These are phyloP conservation scores for Gallinago media DNA, from an alignment of 2,113 vertebrate genomes.

Conservation along the genomic window DNA sequence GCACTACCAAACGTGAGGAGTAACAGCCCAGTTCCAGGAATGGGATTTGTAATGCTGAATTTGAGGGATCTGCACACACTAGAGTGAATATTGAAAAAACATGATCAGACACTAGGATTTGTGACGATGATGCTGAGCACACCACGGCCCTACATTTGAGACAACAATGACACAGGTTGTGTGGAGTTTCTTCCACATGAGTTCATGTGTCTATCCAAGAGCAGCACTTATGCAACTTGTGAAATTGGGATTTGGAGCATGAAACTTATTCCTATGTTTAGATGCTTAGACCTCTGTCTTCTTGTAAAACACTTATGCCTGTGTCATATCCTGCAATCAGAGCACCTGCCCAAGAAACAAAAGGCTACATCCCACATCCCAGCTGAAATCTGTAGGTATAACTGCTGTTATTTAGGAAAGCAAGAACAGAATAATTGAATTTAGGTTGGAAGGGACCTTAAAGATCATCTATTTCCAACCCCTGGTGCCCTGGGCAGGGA, in stretches of 20 bases:
- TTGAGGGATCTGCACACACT: not conserved
- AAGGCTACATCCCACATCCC: not conserved
- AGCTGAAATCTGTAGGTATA: not conserved
- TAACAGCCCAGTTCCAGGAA: not conserved
- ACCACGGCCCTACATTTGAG: fast-evolving
- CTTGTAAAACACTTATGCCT: not conserved
- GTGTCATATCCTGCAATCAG: not conserved
- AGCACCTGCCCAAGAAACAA: not conserved
- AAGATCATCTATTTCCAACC: not conserved
- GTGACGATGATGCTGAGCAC: not conserved
- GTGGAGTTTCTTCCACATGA: not conserved
- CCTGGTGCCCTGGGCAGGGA: not conserved
- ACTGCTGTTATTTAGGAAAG: not conserved
- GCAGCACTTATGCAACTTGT: not conserved
- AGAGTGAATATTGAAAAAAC: no score
- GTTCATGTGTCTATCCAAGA: not conserved
- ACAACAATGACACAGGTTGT: not conserved
- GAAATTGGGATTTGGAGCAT: conserved; percentile 49
- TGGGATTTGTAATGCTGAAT: not conserved
- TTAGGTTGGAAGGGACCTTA: not conserved
- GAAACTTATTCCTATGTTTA: conserved; percentile 16
- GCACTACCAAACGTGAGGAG: not conserved
- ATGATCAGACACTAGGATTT: not conserved
- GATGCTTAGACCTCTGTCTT: not conserved
- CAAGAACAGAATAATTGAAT: not conserved